Conservation (phyloP, 92 coral and sea anemone species). For the Scolanthus callimorphus region DNA sequence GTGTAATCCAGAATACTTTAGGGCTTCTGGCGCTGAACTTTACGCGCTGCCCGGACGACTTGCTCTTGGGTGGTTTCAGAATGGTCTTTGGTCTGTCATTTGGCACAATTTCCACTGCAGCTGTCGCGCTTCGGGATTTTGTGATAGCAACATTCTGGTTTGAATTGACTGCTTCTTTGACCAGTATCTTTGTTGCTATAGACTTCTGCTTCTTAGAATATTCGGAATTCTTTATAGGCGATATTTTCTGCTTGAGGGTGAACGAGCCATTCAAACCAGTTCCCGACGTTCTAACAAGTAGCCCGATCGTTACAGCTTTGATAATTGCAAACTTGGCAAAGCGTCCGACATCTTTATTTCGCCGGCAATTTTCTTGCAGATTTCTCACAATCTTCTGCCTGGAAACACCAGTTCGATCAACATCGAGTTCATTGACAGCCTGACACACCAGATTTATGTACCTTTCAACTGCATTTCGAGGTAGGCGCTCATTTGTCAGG, state of each 20-base stretch:
- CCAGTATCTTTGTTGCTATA: neutral
- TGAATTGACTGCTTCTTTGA: neutral
- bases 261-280: conserved; percentile 80
- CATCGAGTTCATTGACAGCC: conserved; percentile 53
- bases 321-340: conserved; percentile 53
- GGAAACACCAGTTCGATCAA: conserved; percentile 49
- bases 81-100: conserved; percentile 9
- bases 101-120: neutral
- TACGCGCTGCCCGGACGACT: conserved; percentile 18
- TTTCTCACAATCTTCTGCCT: conserved; percentile 62
- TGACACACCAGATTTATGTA: conserved; percentile 24
- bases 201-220: neutral
- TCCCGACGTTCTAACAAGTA: conserved; percentile 54
- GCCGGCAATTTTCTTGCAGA: conserved; percentile 17
- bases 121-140: neutral
- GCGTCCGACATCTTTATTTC: conserved; percentile 14
- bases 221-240: conserved; percentile 12
- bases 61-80: conserved; percentile 27
- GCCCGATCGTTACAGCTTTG: conserved; percentile 52
- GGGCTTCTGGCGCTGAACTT: conserved; percentile 22
- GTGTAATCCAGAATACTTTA: conserved; percentile 26
- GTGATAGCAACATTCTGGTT: too few species aligned
- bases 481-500: too few species aligned
- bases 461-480: too few species aligned
- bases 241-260: neutral